phyloP scores from a whole-genome alignment of 2,888 invertebrate genomes.

The Leptinotarsa peninsularis region DNA sequence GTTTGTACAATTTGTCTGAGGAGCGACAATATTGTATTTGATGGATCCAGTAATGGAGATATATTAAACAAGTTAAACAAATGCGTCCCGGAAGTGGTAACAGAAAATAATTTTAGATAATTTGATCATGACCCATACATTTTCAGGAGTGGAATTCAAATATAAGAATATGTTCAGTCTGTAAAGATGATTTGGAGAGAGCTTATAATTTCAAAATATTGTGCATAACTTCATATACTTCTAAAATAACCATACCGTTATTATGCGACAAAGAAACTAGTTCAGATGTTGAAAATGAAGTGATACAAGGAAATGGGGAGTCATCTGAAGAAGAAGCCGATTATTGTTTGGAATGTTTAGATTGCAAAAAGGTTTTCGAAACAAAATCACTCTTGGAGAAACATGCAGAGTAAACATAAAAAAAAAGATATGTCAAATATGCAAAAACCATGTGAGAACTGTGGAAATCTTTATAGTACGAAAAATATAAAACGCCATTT shows the following conservation, averaged over 20 bases:
- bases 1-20: constrained; percentile 50
- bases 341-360: constrained; percentile 45
- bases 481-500: constrained; percentile 50
- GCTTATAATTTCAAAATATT: constrained; percentile 54
- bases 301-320: constrained; percentile 21
- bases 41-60: constrained; percentile 38
- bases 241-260: constrained; percentile 33
- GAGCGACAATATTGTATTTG: constrained; percentile 40
- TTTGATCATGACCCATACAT: constrained; percentile 16
- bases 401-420: constrained; percentile 39
- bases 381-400: constrained; percentile 35
- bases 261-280: constrained; percentile 16
- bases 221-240: constrained; percentile 54
- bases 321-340: constrained; percentile 18
- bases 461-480: constrained; percentile 47
- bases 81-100: constrained; percentile 59
- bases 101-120: constrained; percentile 5
- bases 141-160: constrained; percentile 53
- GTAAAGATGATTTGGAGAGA: constrained; percentile 52
- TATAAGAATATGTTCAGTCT: constrained; percentile 51
- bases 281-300: constrained; percentile 26
- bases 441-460: constrained; percentile 44
- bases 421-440: constrained; percentile 28
- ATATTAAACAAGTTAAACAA: constrained; percentile 50
- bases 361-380: constrained; percentile 48